Evolutionary conservation across 2,113 vertebrate genomes (phyloP), one percentile per base, ranked within the genome.

Genomic region (Oncorhynchus clarkii): DNA sequence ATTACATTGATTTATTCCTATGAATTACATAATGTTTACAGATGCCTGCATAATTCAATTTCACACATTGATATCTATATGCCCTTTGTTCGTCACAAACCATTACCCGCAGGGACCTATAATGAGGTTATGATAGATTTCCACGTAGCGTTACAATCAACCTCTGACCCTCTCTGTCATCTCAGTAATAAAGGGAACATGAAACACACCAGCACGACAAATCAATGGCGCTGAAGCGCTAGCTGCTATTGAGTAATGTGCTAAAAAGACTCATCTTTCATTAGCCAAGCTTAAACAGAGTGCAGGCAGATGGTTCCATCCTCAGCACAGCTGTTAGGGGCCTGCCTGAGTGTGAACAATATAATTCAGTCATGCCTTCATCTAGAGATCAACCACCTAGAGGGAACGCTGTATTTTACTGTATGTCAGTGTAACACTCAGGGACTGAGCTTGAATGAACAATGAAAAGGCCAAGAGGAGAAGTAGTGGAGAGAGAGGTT

Each of bases 321-420:
- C 27, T 5, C 20, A 8, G 78, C 85, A 31, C 89, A 91, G 90
- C 87, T 91, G 90, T 86, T 88, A 64, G 73, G 86, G 86, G 81
- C 84, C 67, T 84, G 79, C 88, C n/a, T 72, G 78, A 80, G 72
- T 74, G 70, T 2, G 48, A 88, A 90, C 90, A 89, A 88, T 87
- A 86, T 89, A 77, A 80, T 86, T 86, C 79, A 85, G 84, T 89
- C 77, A 80, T 86, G 85, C 79, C 79, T 29, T 76, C 77, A 64
- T 85, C 80, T 77, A 78, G 77, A 84, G 81, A 80, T 31, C 73
- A 88, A 80, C 86, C 89, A 85, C 87, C 73, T 83, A 82, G 76
- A 88, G 85, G 79, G 78, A 76, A 87, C 82, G 74, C 86, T 80
- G 49, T 72, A 84, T 85, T 81, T 85, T 84, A 89, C 59, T 24